Conservation (phyloP, 2,113 vertebrate genomes). For the Thalassoma bifasciatum region DNA sequence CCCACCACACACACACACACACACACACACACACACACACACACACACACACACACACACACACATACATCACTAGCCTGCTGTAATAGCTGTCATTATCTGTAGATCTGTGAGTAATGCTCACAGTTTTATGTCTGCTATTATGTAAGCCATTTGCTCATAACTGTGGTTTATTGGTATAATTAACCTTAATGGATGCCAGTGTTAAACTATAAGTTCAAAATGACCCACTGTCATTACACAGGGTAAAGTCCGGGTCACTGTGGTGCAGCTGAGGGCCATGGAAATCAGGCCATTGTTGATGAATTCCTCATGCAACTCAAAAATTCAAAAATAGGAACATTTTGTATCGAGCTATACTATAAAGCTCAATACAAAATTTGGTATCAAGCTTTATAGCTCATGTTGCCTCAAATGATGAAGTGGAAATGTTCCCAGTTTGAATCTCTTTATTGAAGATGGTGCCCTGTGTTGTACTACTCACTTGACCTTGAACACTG, state of each 20-base stretch:
- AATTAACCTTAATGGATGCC: constrained; percentile 30
- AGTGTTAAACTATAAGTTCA: constrained; percentile 37
- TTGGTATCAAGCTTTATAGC: too few species aligned
- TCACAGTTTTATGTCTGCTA: constrained; percentile 48
- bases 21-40: not conserved
- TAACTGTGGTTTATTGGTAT: constrained; percentile 37
- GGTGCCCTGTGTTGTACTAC: too few species aligned
- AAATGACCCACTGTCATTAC: constrained; percentile 29
- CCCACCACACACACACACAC: not conserved
- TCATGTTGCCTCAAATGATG: too few species aligned
- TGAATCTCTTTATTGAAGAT: too few species aligned
- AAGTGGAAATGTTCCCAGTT: too few species aligned
- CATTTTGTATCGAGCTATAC: too few species aligned
- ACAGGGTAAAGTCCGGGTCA: constrained; percentile 47
- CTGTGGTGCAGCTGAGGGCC: not conserved
- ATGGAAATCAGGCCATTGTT: not conserved
- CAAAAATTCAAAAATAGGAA: too few species aligned
- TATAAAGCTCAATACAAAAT: too few species aligned
- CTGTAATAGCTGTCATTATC: constrained; percentile 35
- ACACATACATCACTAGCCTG: not conserved
- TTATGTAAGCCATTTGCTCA: constrained; percentile 37
- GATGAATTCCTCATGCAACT: not conserved
- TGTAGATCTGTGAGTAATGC: constrained; percentile 29
- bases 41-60: not conserved
- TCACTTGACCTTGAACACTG: too few species aligned